These are phyloP conservation scores for Ictalurus punctatus DNA, from an alignment of 2,113 vertebrate genomes.

Conservation along the genomic window DNA sequence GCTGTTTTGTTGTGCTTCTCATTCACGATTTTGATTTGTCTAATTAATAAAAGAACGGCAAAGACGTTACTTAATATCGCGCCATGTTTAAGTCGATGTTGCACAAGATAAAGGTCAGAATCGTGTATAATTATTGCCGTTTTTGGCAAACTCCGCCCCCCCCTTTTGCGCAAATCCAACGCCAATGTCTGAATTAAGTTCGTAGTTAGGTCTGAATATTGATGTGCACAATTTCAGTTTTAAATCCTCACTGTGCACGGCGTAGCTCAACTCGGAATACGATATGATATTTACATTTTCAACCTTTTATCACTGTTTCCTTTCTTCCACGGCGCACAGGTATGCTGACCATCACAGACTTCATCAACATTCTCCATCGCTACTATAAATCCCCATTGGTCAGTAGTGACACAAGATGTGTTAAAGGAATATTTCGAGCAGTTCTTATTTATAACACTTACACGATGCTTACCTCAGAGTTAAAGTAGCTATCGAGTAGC, in stretches of 20 bases:
- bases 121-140: neutral
- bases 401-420: slow-evolving; percentile 55
- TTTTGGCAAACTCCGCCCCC: neutral
- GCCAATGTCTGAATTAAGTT: neutral
- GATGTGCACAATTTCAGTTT: no score
- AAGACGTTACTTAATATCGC: neutral
- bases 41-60: no score
- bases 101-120: neutral
- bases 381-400: slow-evolving; percentile 95
- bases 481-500: neutral
- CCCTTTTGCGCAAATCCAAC: neutral
- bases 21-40: neutral
- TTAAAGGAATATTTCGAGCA: neutral
- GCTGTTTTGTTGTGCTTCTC: neutral
- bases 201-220: no score
- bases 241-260: no score
- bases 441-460: neutral
- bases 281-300: neutral
- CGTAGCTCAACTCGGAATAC: neutral
- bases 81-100: neutral
- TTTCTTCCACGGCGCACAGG: slow-evolving; percentile 67
- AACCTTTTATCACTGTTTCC: neutral
- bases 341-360: slow-evolving; percentile 98
- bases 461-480: neutral
- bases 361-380: slow-evolving; percentile 95